phyloP scores from a whole-genome alignment of 2,113 vertebrate genomes.

The Melanostigma gelatinosum region DNA sequence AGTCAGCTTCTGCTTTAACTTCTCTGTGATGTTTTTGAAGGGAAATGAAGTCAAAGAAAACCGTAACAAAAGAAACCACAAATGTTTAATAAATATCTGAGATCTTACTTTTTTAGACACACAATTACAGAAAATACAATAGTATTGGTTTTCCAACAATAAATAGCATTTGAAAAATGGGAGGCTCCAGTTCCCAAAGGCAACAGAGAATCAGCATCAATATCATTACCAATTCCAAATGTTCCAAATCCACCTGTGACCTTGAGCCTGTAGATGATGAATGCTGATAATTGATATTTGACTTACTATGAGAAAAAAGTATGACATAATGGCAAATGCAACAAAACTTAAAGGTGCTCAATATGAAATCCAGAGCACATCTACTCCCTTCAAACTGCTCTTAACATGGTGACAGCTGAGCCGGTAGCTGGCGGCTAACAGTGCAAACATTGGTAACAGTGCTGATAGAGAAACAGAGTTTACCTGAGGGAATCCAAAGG shows the following conservation, averaged over 20 bases:
- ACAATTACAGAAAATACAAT: neutral
- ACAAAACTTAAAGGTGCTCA: neutral
- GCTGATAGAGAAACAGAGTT: too few relatives aligned
- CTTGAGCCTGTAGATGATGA: neutral
- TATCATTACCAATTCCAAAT: neutral
- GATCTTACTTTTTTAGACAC: neutral
- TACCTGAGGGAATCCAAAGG: too few relatives aligned
- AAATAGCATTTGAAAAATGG: neutral
- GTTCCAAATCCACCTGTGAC: neutral
- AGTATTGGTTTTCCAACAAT: neutral
- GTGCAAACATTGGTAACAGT: neutral
- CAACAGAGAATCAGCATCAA: neutral
- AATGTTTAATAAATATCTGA: neutral
- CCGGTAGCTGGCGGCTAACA: neutral
- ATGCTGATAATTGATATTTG: neutral
- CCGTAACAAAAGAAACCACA: neutral
- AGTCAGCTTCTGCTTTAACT: neutral
- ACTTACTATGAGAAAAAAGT: constrained; percentile 10
- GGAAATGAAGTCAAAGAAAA: neutral
- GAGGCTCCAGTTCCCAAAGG: neutral
- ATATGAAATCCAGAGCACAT: neutral
- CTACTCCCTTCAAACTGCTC: neutral
- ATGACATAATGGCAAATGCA: neutral
- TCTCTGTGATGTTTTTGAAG: neutral
- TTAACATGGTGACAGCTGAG: neutral